Evolutionary conservation across 2,113 vertebrate species (phyloP), one percentile per base, ranked within the genome.

Genomic region (Cebidichthys violaceus): DNA sequence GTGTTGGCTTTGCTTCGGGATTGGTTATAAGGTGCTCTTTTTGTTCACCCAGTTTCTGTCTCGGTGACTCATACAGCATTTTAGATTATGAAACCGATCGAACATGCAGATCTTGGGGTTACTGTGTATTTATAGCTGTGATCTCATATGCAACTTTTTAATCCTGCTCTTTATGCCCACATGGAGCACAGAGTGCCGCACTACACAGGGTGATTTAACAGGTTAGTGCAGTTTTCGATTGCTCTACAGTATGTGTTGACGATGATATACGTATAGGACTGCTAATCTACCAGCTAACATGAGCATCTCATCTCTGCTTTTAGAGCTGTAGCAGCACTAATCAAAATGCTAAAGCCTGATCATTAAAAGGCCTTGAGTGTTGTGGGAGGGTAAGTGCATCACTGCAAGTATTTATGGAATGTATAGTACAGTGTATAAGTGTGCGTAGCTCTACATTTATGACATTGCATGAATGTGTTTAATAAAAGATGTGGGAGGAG

Each of bases 131-230:
- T 88, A 85, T 90, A 92, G 87, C 79, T 81, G 90, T 90, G 88
- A 92, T 79, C 85, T 93, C 89, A 89, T 82, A 82, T 87, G 79
- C 87, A 86, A 91, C 81, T 92, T 91, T 89, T 82, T 91, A 93
- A 94, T 94, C 92, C 91, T 77, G 83, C 84, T 91, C 79, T 90
- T 89, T 82, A 80, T 82, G 81, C 76, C 66, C 62, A 79, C 77
- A 77, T 64, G 77, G 75, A 88, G 72, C 86, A 72, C 55, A 2
- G 11, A 72, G 71, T 80, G 80, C 75, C 61, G 79, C 82, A 7
- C 52, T 31, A 70, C 77, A 68, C 54, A 39, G 67, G 20, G 82
- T 93, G 92, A 93, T 85, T 86, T 94, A 93, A 94, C 84, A 85
- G 83, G 82, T 87, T 83, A 54, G 75, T 67, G 62, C 24, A 9